phyloP scores from a whole-genome alignment of 1,140 invertebrate species.

The Paramacrobiotus metropolitanus region DNA sequence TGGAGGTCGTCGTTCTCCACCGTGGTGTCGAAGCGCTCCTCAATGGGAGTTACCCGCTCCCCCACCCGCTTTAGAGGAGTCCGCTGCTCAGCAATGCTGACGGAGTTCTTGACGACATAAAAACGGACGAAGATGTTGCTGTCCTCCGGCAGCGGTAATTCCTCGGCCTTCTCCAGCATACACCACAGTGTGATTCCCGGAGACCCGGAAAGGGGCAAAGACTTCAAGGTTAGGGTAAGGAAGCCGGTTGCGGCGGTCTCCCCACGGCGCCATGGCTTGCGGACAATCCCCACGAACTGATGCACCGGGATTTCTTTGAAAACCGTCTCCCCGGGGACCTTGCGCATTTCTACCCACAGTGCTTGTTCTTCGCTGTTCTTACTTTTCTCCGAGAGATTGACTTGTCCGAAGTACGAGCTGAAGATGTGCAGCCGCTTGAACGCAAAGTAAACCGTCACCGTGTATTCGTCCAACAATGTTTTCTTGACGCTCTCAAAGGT shows the following conservation, averaged over 20 bases:
- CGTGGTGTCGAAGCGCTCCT: background rate
- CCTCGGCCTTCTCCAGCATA: background rate
- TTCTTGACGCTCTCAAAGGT: background rate
- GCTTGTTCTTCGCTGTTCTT: background rate
- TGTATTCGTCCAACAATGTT: background rate
- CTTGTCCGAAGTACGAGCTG: background rate
- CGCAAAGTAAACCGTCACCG: background rate
- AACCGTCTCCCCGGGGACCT: background rate
- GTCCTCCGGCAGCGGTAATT: background rate
- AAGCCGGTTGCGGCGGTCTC: too few relatives aligned
- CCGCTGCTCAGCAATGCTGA: background rate
- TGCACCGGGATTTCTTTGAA: background rate
- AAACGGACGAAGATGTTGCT: background rate
- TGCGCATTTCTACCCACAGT: background rate
- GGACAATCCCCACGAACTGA: background rate
- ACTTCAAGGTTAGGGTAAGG: background rate
- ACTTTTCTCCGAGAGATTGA: background rate
- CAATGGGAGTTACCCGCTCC: background rate
- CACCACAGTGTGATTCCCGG: background rate
- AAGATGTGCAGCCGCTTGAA: background rate
- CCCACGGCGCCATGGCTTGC: too few relatives aligned
- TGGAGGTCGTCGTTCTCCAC: background rate
- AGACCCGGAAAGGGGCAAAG: too few relatives aligned
- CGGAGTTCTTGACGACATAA: background rate
- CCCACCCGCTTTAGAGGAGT: background rate